These are phyloP conservation scores for Colius striatus DNA, from an alignment of 2,113 vertebrate species.

Conservation along the genomic window DNA sequence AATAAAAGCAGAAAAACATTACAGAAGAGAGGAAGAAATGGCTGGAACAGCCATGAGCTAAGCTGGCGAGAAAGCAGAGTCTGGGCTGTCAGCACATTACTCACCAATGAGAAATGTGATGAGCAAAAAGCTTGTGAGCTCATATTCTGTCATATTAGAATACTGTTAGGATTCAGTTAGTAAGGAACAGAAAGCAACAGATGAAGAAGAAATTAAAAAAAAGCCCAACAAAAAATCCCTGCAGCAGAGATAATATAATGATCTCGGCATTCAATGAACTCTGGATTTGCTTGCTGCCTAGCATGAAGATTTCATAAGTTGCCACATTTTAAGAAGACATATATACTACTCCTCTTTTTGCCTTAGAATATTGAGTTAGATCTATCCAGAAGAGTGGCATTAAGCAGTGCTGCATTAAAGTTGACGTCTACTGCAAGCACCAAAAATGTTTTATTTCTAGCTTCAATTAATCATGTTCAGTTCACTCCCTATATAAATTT, in stretches of 20 bases:
- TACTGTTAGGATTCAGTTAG: slow-evolving; percentile 39
- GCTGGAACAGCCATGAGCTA: slow-evolving; percentile 1
- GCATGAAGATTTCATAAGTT: not conserved
- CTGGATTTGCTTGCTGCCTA: not conserved
- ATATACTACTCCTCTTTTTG: not conserved
- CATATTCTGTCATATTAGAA: slow-evolving; percentile 40
- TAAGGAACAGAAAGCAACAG: slow-evolving; percentile 60
- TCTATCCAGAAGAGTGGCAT: not conserved
- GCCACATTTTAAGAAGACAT: fast-evolving
- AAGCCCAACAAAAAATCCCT: not conserved
- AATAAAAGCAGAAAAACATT: slow-evolving; percentile 41
- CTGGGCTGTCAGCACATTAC: slow-evolving; percentile 66
- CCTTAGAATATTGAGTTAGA: not conserved
- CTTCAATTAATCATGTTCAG: not conserved
- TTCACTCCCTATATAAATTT: not conserved
- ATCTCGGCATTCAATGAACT: not conserved
- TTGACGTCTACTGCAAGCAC: not conserved
- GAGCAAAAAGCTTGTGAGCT: slow-evolving; percentile 43
- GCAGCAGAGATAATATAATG: not conserved
- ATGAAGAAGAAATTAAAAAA: not conserved
- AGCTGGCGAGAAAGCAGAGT: not conserved
- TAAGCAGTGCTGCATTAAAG: not conserved
- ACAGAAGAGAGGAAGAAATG: not conserved
- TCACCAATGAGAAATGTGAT: slow-evolving; percentile 71
- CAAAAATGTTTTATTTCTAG: not conserved